These are phyloP conservation scores for Macrosteles quadrilineatus DNA, from an alignment of 1,140 invertebrate species.

Conservation along the genomic window DNA sequence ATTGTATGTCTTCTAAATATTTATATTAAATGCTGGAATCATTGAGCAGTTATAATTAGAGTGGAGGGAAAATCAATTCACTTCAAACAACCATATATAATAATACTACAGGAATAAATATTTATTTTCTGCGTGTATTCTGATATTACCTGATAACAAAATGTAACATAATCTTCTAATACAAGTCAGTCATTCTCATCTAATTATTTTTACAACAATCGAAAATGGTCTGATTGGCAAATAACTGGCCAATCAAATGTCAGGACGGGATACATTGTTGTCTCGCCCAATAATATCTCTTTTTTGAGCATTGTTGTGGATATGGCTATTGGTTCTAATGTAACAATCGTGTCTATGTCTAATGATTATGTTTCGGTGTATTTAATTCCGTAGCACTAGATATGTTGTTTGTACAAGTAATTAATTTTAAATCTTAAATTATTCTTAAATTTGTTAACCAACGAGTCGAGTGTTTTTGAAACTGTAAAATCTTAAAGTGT, in stretches of 20 bases:
- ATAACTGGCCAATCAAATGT: background rate
- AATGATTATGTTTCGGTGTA: no score
- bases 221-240: constrained; percentile 8
- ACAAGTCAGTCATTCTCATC: constrained; percentile 2
- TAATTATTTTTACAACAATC: background rate
- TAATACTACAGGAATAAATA: constrained; percentile 15
- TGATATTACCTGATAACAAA: background rate
- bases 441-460: no score
- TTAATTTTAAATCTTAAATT: no score
- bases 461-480: no score
- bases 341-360: background rate
- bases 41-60: no score
- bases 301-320: background rate
- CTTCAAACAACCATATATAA: background rate
- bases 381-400: no score
- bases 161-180: background rate
- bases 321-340: background rate
- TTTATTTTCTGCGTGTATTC: background rate
- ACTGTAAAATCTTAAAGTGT: no score
- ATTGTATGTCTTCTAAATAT: no score
- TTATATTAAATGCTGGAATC: no score
- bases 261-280: background rate
- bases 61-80: no score
- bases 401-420: no score
- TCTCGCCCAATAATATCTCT: background rate